Base-by-base conservation (phyloP, 2,113 vertebrate genomes). In the Anarrhichthys ocellatus region DNA sequence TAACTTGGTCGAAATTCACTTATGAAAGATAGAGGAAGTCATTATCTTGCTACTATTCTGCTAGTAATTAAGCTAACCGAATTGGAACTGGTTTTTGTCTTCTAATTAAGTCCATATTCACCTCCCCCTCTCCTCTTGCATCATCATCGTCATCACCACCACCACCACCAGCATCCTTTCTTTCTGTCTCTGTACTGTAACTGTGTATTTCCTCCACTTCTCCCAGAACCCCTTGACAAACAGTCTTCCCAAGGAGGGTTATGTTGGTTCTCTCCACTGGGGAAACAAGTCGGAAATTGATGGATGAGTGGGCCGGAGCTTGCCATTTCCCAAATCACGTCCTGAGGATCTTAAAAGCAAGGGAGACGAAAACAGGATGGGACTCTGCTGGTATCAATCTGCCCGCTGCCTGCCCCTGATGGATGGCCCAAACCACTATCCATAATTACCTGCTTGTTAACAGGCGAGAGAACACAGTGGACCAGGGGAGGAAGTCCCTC, bases 401-500 rank as follows among this genome's bases (percentile, higher is more conserved):
- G 79, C 86, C 67, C 17, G 9, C 71, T 76, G 75, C 87, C 77
- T 64, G 73, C 59, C 75, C 80, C 81, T 93, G 92, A 94, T 72
- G 61, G 86, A 91, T 92, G 84, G 81, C 80, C 83, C 40, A 50
- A 88, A 91, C 85, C 90, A 93, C 91, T 90, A 92, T 87, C 90
- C 90, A 91, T 94, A 92, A 94, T 94, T 92, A 94, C 90, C 90
- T 84, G 78, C 85, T 88, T 91, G 89, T 92, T 94, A 93, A 87
- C 87, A 88, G 81, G 66, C 76, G 44, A 73, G 65, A 74, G 76
- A 88, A 88, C 83, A 90, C 66, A 79, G 63, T 15, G 38, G 77
- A 85, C 54, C 68, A 29, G 38, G 67, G 70, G 61, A 65, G 66
- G 42, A 84, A 74, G 66, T 50, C 79, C n/a, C 59, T 64, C 42